Base-by-base conservation (phyloP, 2,797 vertebrate species). In the Rachycentron canadum region DNA sequence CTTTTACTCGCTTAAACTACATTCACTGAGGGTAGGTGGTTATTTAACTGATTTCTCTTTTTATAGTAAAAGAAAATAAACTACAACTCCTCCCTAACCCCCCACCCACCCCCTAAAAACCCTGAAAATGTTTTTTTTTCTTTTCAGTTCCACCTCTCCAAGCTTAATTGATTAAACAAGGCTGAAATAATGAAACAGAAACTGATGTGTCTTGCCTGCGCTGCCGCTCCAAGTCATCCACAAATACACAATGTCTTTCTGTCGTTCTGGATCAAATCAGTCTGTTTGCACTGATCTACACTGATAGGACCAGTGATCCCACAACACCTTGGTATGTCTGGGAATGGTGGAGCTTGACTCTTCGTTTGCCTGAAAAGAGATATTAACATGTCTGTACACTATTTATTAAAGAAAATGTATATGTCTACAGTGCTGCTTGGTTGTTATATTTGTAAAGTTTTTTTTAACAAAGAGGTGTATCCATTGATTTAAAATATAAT, bases 271-370 rank as follows among this genome's bases (percentile, higher is more conserved):
- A 92, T 86, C 91, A 96, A 93, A 84, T 98, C 96, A 13, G 92
- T 89, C 86, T 98, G 96, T 90, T 96, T 95, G 56, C 96, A 96
- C 69, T 86, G 89, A 74, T 95, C 96, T 91, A 96, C 88, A 91
- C 96, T 97, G 93, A 98, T 97, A 32, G 97, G 96, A 78, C 95
- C 96, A 41, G 96, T 97, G 88, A 98, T 96, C 88, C 97, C 97
- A 96, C 95, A 97, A 88, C 96, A 96, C 92, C 95, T 96, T 78
- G 94, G 92, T 0, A 89, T 88, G 45, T 94, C 94, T 82, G 94
- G 95, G 28, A 84, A 85, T 79, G 92, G 82, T 53, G 91, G 95
- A 32, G 93, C 93, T 90, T 95, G 94, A 83, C 89, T 95, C 88
- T 89, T 90, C 87, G 94, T 88, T 79, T 95, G 95, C 95, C 97